Evolutionary conservation across 2,888 invertebrate species (phyloP).

Genomic region (Athrips mouffetella): DNA sequence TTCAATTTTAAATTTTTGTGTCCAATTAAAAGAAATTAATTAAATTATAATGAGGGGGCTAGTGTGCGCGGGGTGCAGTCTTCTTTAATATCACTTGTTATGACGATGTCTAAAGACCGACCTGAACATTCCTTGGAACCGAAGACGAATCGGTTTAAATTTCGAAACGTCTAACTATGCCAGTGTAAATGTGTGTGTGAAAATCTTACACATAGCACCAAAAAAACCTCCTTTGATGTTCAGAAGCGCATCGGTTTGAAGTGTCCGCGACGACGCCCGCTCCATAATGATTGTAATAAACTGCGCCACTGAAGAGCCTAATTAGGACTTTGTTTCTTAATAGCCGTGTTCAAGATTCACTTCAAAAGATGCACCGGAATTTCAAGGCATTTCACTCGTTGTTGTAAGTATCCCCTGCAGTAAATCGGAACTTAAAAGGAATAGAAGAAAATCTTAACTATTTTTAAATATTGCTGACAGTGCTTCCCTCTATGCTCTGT

Average conservation of each 20-base stretch:
- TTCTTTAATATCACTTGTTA: too few species aligned
- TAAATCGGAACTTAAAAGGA: too few species aligned
- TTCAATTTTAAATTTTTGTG: too few species aligned
- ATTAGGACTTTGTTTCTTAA: background rate
- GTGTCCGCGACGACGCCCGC: background rate
- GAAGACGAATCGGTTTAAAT: too few species aligned
- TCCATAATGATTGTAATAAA: conserved; percentile 10
- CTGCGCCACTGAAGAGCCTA: conserved; percentile 5
- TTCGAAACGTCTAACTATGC: background rate
- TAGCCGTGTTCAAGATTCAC: background rate
- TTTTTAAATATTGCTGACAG: too few species aligned
- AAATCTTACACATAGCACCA: conserved; percentile 27
- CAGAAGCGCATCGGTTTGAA: conserved; percentile 2
- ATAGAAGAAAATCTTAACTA: too few species aligned
- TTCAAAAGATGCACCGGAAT: background rate
- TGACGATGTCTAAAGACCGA: too few species aligned
- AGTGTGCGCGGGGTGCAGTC: too few species aligned
- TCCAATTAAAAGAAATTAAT: too few species aligned
- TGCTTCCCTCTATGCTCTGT: too few species aligned
- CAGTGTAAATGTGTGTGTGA: background rate
- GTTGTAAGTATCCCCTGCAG: background rate
- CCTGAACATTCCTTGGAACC: too few species aligned
- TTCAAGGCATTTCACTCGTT: background rate
- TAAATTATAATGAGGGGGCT: too few species aligned
- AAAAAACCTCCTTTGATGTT: conserved; percentile 49